Evolutionary conservation across 2,888 invertebrate species (phyloP), one percentile per base, ranked within the genome.

Genomic region (Steinernema carpocapsae): DNA sequence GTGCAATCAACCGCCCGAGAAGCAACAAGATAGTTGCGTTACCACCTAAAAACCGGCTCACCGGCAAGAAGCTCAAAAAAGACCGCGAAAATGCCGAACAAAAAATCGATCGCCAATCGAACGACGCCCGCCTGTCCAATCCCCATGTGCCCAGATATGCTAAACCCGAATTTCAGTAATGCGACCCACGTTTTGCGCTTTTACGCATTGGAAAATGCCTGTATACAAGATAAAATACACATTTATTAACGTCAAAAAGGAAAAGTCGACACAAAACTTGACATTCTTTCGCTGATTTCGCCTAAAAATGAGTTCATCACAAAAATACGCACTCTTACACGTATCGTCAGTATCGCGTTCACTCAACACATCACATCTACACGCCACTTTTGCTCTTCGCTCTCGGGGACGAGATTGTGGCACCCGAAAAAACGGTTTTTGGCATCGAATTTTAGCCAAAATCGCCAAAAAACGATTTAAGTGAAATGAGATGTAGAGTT

Each of bases 401-500:
- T 37, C 37, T n/a, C 37, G 64, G 32, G 17, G 26, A 43, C 48
- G 48, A 48, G 10, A 37, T 10, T 37, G 37, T 37, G 37, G 37
- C 37, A 37, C 37, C 37, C 37, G 37, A 37, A 37, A 37, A 37
- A 10, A 26, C 64, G 26, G 64, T 64, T 64, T 64, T 64, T 29
- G 64, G 64, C 37, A 64, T 48, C 48, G 17, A 26, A 29, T 32
- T 12, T 24, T 22, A 26, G 29, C 26, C 29, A 64, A 64, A 26
- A 64, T 64, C 64, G 29, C 64, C 29, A 64, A 64, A 43, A 64
- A 64, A 64, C 64, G 64, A 64, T 64, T 64, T 64, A 32, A 64
- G 37, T 64, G 64, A 64, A 37, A 37, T 37, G 37, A 29, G 64
- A 64, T 64, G 64, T 64, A 64, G 64, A 64, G 64, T 64, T 64